Base-by-base conservation (phyloP, 2,888 invertebrate genomes). In the Crepidodera aurea region DNA sequence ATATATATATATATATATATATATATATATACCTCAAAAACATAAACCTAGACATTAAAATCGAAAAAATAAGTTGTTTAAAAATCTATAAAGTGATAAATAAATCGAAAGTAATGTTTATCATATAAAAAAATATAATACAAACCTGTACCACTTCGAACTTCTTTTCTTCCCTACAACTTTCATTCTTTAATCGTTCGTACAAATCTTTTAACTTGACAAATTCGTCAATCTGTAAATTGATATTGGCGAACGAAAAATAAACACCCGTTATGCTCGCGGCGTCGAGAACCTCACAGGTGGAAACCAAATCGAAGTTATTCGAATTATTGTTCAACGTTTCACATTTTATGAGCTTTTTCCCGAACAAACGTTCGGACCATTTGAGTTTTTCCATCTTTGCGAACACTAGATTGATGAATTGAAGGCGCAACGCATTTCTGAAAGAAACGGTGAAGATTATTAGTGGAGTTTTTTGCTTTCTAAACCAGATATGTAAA, bases 211-310 rank as follows among this genome's bases (percentile, higher is more conserved):
- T 82, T 71, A 90, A 80, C 70, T 87, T 86, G 12, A 88, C 86
- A 67, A 89, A 88, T 74, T 90, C 89, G 75, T 89, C 89, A 82
- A 87, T 87, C 46, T 85, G 84, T 65, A 86, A 85, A 77, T 87
- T 88, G 64, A 89, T 86, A 72, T 89, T 89, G 12, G 88, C 88
- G 75, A 90, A 89, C 51, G 88, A 88, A 78, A 90, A 90, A 76
- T 89, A 90, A 67, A 89, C 83, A 25, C 88, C 89, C 71, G 87
- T 86, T 53, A 85, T 78, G 8, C 85, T 85, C 8, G 83, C 83
- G 0, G 82, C 83, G 34, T 82, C 81, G 1, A 86, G 82, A 7
- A 82, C 83, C 65, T 85, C 84, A 39, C 79, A 71, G 1, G 86
- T 85, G 1, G 82, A 71, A 10, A 83, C 70, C 62, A 79, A 79